Evolutionary conservation across 2,888 invertebrate species (phyloP).

Genomic region (Mythimna lalbum): DNA sequence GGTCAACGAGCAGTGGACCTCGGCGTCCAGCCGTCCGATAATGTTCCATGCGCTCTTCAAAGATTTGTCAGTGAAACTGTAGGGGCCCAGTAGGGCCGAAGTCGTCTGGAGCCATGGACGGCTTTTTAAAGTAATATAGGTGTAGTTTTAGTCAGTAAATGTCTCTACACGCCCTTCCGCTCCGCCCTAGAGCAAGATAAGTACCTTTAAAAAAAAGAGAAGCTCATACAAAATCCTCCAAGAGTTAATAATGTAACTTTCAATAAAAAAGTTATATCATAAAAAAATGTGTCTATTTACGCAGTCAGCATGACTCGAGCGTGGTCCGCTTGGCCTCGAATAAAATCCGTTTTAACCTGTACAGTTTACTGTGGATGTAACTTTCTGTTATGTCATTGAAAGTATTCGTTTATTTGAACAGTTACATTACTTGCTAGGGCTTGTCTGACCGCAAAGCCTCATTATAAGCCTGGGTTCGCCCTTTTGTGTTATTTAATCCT

Average conservation of each 20-base stretch:
- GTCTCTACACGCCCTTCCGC: too few relatives aligned
- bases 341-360: slow-evolving; percentile 7
- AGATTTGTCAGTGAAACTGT: too few relatives aligned
- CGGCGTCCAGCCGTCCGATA: too few relatives aligned
- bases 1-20: too few relatives aligned
- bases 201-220: neutral
- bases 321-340: slow-evolving; percentile 26
- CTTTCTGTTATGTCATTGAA: slow-evolving; percentile 16
- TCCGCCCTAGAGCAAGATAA: too few relatives aligned
- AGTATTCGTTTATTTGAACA: neutral
- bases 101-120: too few relatives aligned
- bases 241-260: neutral
- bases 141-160: too few relatives aligned
- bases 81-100: too few relatives aligned
- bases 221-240: too few relatives aligned
- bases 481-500: slow-evolving; percentile 14
- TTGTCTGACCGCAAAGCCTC: neutral
- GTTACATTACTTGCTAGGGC: neutral
- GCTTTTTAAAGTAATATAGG: too few relatives aligned
- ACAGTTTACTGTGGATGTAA: slow-evolving; percentile 17
- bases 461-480: neutral
- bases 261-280: slow-evolving; percentile 24
- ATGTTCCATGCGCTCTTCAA: too few relatives aligned
- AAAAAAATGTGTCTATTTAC: slow-evolving; percentile 15
- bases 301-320: slow-evolving; percentile 12